Conservation (phyloP, 2,888 invertebrate species). For the Drosophila crucigera region DNA sequence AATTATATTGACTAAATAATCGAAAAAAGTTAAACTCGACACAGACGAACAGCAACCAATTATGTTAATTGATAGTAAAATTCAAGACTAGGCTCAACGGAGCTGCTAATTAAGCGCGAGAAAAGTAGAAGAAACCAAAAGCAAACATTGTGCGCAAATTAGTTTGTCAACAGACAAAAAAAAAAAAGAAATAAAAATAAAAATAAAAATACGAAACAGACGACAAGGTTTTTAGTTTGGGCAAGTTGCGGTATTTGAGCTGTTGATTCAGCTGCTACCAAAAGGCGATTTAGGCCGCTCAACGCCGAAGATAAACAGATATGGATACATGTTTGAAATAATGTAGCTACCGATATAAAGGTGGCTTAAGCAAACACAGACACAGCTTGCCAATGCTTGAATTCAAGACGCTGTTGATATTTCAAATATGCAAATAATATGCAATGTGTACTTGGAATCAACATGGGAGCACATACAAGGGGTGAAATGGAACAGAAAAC, state of each 20-base stretch:
- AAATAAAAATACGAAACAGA: neutral
- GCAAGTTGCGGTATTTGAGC: constrained; percentile 46
- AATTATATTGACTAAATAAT: constrained; percentile 61
- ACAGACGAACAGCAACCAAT: constrained; percentile 54
- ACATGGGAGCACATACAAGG: neutral
- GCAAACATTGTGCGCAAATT: constrained; percentile 52
- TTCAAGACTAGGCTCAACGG: constrained; percentile 46
- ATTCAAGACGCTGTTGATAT: constrained; percentile 47
- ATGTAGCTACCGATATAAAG: neutral
- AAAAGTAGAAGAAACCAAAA: constrained; percentile 20
- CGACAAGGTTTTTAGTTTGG: constrained; percentile 58
- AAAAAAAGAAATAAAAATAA: neutral
- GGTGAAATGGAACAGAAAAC: neutral
- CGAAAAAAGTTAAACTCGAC: constrained; percentile 25
- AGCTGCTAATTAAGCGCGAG: constrained; percentile 66
- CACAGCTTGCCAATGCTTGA: constrained; percentile 56
- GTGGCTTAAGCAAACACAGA: constrained; percentile 19
- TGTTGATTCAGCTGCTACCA: constrained; percentile 58
- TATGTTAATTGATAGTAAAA: constrained; percentile 78
- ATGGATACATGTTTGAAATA: neutral
- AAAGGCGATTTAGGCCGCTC: constrained; percentile 48
- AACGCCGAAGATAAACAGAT: neutral
- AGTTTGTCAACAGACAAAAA: constrained; percentile 59
- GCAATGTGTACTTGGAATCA: constrained; percentile 15
- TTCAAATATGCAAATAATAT: constrained; percentile 56